Evolutionary conservation across 2,113 vertebrate genomes (phyloP).

Genomic region (Colistium nudipinnis): DNA sequence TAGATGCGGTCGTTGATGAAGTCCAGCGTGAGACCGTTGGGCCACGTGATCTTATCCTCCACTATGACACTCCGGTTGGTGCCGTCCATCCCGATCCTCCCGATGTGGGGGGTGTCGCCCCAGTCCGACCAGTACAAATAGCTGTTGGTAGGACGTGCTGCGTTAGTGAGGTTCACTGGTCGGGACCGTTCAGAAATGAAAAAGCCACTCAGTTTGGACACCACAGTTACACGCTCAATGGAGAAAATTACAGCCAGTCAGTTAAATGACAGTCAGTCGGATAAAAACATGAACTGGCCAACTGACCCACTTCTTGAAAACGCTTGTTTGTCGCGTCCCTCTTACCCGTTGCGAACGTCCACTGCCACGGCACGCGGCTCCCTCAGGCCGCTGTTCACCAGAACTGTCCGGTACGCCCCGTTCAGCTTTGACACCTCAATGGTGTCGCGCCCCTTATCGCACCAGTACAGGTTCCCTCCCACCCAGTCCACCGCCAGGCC

Average conservation of each 20-base stretch:
- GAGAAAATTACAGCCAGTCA: no score
- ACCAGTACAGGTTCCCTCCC: slow-evolving; percentile 98
- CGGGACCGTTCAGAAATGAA: background rate
- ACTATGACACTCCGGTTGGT: slow-evolving; percentile 90
- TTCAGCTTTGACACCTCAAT: slow-evolving; percentile 98
- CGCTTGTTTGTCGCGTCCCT: background rate
- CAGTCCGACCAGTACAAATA: slow-evolving; percentile 99
- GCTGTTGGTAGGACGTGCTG: slow-evolving; percentile 72
- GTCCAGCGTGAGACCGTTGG: slow-evolving; percentile 96
- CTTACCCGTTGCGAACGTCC: slow-evolving; percentile 95
- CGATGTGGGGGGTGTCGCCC: slow-evolving; percentile 96
- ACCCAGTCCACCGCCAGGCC: slow-evolving; percentile 99
- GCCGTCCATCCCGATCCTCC: slow-evolving; percentile 96
- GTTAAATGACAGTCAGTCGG: no score
- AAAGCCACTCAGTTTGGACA: no score
- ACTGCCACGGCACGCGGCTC: slow-evolving; percentile 95
- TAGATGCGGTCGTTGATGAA: slow-evolving; percentile 96
- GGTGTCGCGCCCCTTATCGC: slow-evolving; percentile 98
- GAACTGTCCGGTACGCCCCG: slow-evolving; percentile 92
- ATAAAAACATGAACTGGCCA: no score
- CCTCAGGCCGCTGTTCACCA: slow-evolving; percentile 93
- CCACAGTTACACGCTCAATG: no score
- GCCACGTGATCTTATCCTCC: slow-evolving; percentile 96
- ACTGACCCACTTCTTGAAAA: background rate
- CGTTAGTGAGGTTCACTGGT: background rate